Conservation (phyloP, 2,888 invertebrate species). For the Agrochola litura region DNA sequence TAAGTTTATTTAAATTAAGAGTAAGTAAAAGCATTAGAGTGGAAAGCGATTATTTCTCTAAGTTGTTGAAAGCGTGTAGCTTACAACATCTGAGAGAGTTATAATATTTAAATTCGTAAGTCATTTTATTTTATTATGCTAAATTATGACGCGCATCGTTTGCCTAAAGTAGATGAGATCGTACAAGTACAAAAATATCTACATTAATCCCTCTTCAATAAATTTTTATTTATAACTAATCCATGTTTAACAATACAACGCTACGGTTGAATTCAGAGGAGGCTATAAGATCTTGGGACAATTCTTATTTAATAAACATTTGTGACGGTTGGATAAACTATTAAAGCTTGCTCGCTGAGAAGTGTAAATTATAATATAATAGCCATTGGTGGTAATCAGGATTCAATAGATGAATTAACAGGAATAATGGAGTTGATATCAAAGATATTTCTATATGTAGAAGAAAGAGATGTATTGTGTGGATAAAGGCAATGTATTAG, state of each 20-base stretch:
- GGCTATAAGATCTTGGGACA: not conserved
- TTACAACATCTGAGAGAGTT: no score
- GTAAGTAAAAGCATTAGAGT: no score
- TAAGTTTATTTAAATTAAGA: no score
- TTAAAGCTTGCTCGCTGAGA: not conserved
- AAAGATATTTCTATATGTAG: not conserved
- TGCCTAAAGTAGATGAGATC: no score
- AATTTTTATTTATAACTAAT: not conserved
- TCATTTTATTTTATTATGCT: no score
- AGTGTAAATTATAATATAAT: not conserved
- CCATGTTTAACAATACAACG: not conserved
- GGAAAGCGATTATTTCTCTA: no score
- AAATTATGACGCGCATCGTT: no score
- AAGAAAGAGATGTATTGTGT: not conserved
- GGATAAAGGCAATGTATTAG: not conserved
- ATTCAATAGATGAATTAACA: slow-evolving; percentile 14
- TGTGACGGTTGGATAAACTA: slow-evolving; percentile 24
- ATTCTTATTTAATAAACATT: slow-evolving; percentile 4
- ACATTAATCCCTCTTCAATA: not conserved
- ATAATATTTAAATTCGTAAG: no score
- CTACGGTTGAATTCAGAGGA: not conserved
- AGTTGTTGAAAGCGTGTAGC: no score
- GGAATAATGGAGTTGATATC: not conserved
- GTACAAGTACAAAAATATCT: not conserved
- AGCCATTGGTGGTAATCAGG: not conserved